Base-by-base conservation (phyloP, 2,888 invertebrate genomes). In the Cistogaster globosa region DNA sequence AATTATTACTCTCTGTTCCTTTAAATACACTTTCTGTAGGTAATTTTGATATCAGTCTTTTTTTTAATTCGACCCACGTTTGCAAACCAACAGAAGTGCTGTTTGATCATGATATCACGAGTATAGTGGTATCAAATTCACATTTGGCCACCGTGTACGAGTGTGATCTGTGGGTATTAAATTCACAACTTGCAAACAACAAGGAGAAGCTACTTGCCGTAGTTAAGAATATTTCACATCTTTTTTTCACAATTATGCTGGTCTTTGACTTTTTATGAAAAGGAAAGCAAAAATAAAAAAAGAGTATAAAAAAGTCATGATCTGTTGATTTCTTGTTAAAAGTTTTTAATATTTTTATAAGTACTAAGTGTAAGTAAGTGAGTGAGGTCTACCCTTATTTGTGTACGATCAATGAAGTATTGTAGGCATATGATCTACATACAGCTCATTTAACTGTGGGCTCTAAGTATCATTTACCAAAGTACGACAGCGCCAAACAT, bases 201-300 rank as follows among this genome's bases (percentile, higher is more conserved):
- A 72, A 58, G 82, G 5, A 80, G 74, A 9, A 74, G 80, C 80
- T 74, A 67, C 72, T 80, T 53, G 60, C 68, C 60, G 60, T 74
- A 67, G 53, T 60, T 53, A 42, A 42, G 36, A 51, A 51, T 74
- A 26, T 58, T 65, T 2, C 8, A 18, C 6, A 32, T 45, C 18
- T 32, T 53, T 53, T 32, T 58, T 60, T 36, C 5, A 71, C 76
- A 72, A 83, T 71, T 85, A 85, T 85, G 85, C 85, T 82, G 85
- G 85, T 82, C 82, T 82, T 81, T 85, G 74, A 85, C 85, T 85
- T 85, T 84, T 75, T 65, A 20, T 55, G 38, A 76, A 80, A 60
- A 83, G 55, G 9, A 26, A 69, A 62, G 16, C 26, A 72, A 55
- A 14, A 20, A 11, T 45, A 63, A 26, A 55, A 65, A 48, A 42